Evolutionary conservation across 2,888 invertebrate species (phyloP).

Genomic region (Allophyes oxyacanthae): DNA sequence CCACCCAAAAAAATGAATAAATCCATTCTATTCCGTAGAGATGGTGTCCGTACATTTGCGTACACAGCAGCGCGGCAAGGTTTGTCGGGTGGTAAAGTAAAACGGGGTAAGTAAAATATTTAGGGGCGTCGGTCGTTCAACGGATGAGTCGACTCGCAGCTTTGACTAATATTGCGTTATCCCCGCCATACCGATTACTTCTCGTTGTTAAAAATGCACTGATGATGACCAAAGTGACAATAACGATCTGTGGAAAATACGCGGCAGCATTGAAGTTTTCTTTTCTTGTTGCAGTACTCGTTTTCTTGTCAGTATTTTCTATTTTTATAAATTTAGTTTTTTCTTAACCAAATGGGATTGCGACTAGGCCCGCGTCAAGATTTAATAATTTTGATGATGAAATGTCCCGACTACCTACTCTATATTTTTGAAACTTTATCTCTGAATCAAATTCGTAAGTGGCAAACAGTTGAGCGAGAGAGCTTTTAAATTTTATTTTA

Average conservation of each 20-base stretch:
- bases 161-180: constrained; percentile 27
- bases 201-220: constrained; percentile 13
- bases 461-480: too few species aligned
- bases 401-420: too few species aligned
- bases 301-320: too few species aligned
- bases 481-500: too few species aligned
- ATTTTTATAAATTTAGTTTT: too few species aligned
- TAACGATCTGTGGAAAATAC: background rate
- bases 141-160: constrained; percentile 20
- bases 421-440: too few species aligned
- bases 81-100: constrained; percentile 3
- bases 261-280: too few species aligned
- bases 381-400: too few species aligned
- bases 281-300: too few species aligned
- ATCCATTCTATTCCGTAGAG: constrained; percentile 1
- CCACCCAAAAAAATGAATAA: background rate
- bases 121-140: constrained; percentile 26
- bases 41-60: constrained; percentile 18
- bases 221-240: constrained; percentile 12
- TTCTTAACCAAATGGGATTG: too few species aligned
- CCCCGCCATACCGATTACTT: constrained; percentile 11
- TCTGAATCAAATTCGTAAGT: too few species aligned
- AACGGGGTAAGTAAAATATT: constrained; percentile 47
- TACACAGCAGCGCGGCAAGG: background rate
- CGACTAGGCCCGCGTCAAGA: too few species aligned